These are phyloP conservation scores for Anhinga anhinga DNA, from an alignment of 2,113 vertebrate species.

Conservation along the genomic window DNA sequence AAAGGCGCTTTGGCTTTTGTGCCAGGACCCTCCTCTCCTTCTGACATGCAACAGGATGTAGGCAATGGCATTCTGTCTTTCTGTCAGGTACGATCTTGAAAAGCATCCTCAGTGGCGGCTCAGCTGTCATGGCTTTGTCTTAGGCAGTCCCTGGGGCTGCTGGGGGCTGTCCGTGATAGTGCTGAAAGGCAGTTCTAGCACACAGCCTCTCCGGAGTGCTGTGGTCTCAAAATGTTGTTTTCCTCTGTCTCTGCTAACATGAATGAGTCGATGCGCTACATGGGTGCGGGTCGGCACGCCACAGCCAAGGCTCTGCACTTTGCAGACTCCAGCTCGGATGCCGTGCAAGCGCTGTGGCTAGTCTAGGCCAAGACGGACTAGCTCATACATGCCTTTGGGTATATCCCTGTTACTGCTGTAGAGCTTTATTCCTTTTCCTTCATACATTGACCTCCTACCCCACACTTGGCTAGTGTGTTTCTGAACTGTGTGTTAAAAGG, in stretches of 20 bases:
- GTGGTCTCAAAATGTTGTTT: background rate
- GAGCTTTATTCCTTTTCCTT: background rate
- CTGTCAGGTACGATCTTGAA: background rate
- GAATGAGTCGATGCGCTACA: background rate
- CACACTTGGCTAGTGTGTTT: background rate
- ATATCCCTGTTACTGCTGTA: background rate
- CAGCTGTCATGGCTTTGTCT: background rate
- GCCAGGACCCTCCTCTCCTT: background rate
- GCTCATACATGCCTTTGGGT: background rate
- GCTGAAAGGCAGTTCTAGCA: background rate
- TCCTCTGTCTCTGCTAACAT: background rate
- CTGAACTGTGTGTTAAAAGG: background rate
- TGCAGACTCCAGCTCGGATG: rapidly evolving
- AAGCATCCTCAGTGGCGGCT: background rate
- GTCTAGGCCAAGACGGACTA: background rate
- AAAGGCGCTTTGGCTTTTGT: background rate
- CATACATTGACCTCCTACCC: background rate
- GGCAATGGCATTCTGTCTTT: background rate
- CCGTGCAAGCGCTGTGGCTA: background rate
- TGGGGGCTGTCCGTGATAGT: background rate
- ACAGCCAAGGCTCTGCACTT: background rate
- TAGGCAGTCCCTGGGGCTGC: background rate
- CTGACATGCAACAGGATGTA: background rate
- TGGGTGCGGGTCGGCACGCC: background rate
- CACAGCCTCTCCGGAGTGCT: background rate